Conservation (phyloP, 2,888 invertebrate genomes). For the Eupithecia centaureata region DNA sequence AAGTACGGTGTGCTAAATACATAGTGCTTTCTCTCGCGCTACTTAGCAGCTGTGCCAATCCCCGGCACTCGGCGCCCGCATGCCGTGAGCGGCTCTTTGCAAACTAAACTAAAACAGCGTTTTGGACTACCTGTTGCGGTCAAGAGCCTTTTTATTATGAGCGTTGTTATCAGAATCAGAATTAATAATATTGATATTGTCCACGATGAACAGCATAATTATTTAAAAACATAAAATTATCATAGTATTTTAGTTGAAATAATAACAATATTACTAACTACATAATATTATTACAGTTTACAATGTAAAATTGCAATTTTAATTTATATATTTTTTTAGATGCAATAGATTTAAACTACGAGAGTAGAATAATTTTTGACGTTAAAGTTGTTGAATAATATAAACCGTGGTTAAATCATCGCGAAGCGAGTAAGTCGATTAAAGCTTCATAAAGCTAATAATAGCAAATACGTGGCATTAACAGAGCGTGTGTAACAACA, state of each 20-base stretch:
- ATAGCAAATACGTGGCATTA: neutral
- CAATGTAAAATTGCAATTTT: no score
- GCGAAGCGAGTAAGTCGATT: neutral
- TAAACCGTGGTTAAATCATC: neutral
- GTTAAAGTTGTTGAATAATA: neutral
- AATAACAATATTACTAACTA: neutral
- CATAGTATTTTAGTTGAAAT: neutral
- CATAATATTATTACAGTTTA: no score
- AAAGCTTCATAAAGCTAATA: conserved; percentile 2
- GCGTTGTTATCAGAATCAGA: neutral
- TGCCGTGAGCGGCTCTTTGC: neutral
- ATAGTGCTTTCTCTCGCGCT: no score
- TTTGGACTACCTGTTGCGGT: neutral
- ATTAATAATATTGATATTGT: neutral
- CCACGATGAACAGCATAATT: neutral
- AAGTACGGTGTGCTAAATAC: no score
- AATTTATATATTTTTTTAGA: no score
- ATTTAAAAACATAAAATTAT: neutral
- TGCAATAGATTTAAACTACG: no score
- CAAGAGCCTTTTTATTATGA: neutral
- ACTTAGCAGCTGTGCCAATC: conserved; percentile 13
- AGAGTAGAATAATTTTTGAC: no score
- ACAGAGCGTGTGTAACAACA: neutral
- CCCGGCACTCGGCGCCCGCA: neutral
- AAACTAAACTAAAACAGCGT: neutral